Evolutionary conservation across 2,113 vertebrate genomes (phyloP).

Genomic region (Machaerirhynchus nigripectus): DNA sequence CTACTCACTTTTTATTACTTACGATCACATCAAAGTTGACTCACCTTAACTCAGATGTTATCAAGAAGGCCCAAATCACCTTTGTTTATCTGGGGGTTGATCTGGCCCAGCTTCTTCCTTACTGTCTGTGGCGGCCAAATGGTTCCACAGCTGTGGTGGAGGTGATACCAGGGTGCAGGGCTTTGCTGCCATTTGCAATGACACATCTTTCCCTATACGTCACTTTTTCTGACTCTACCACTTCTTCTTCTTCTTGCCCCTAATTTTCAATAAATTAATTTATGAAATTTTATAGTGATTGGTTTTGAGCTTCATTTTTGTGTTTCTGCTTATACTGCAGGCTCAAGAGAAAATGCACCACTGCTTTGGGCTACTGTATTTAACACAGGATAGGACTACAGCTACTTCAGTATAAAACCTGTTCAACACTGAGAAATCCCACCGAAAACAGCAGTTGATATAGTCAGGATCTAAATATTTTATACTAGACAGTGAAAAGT

Average conservation of each 20-base stretch:
- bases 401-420: background rate
- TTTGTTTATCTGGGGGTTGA: background rate
- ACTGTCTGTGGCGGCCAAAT: background rate
- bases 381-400: background rate
- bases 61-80: background rate
- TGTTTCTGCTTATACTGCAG: background rate
- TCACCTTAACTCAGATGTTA: background rate
- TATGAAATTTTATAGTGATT: background rate
- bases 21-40: background rate
- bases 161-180: fast-evolving
- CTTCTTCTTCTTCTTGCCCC: background rate
- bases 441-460: background rate
- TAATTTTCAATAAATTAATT: background rate
- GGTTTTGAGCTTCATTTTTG: background rate
- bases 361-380: background rate
- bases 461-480: background rate
- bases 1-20: background rate
- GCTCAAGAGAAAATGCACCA: background rate
- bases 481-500: background rate
- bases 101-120: background rate
- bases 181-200: background rate
- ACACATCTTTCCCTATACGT: fast-evolving
- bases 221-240: background rate
- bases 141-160: fast-evolving
- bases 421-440: background rate